Percentiles rank a stretch among this genome's conserved stretches.
These are phyloP conservation scores for Halictus ligatus DNA, from an alignment of 2,888 invertebrate species.

Conservation along the genomic window DNA sequence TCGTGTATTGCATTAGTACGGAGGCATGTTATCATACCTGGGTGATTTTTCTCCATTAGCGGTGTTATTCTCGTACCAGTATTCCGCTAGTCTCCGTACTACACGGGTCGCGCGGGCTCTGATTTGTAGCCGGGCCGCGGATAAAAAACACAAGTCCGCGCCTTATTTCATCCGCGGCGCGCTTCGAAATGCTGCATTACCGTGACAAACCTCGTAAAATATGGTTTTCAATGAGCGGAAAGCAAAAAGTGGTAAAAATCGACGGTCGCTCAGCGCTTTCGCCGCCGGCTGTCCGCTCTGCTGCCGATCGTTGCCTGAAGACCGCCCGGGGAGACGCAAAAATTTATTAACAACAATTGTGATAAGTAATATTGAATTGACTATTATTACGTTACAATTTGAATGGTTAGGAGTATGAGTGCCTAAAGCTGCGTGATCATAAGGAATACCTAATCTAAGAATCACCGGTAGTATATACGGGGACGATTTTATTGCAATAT, in stretches of 20 bases:
- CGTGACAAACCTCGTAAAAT: slow-evolving; percentile 12
- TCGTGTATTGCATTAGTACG: slow-evolving; percentile 71
- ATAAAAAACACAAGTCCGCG: slow-evolving; percentile 53
- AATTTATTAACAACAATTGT: neutral
- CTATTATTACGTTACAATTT: neutral
- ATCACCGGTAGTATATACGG: neutral
- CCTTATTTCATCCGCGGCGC: slow-evolving; percentile 48
- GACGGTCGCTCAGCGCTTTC: neutral
- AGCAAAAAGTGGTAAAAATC: slow-evolving; percentile 11
- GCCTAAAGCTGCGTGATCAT: too few relatives aligned
- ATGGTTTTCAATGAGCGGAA: slow-evolving; percentile 26
- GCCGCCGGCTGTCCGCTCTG: neutral
- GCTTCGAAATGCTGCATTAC: slow-evolving; percentile 41
- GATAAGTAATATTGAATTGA: neutral
- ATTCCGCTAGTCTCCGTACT: slow-evolving; percentile 55
- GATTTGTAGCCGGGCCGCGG: slow-evolving; percentile 66
- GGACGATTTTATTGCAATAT: neutral
- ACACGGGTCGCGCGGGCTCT: slow-evolving; percentile 58
- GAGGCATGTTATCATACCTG: slow-evolving; percentile 73
- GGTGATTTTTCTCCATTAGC: slow-evolving; percentile 73
- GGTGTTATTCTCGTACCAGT: slow-evolving; percentile 66
- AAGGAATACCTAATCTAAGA: too few relatives aligned
- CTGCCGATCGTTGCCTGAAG: neutral
- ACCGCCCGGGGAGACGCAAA: neutral
- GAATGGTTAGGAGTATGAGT: too few relatives aligned